Conservation (phyloP, 2,113 vertebrate genomes). For the Caranx ignobilis region DNA sequence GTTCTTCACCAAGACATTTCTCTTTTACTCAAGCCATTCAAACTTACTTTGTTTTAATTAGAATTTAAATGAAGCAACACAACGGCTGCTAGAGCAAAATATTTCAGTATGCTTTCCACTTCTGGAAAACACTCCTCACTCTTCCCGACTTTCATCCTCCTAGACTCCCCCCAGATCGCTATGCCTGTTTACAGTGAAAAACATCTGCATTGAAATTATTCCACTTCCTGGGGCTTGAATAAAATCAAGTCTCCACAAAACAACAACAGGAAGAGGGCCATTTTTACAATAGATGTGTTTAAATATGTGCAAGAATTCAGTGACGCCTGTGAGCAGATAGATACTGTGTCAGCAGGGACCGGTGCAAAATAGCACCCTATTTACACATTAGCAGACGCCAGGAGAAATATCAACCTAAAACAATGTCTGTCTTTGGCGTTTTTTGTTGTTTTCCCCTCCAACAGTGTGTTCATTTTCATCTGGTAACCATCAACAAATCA, state of each 20-base stretch:
- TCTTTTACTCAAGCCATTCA: not conserved
- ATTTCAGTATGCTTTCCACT: slow-evolving; percentile 55
- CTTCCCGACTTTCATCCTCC: slow-evolving; percentile 60
- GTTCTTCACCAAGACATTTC: not conserved
- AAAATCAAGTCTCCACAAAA: slow-evolving; percentile 84
- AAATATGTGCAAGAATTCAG: slow-evolving; percentile 77
- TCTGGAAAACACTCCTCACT: slow-evolving; percentile 63
- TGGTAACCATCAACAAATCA: not conserved
- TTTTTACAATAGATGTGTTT: slow-evolving; percentile 85
- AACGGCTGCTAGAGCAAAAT: slow-evolving; percentile 26
- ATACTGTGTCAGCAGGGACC: slow-evolving; percentile 61
- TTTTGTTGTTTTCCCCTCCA: not conserved
- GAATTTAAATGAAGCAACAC: slow-evolving; percentile 43
- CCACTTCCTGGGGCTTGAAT: slow-evolving; percentile 86
- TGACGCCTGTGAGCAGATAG: slow-evolving; percentile 69
- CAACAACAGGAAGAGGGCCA: slow-evolving; percentile 87
- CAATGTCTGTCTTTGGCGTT: slow-evolving; percentile 17
- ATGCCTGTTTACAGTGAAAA: slow-evolving; percentile 85
- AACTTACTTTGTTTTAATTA: slow-evolving; percentile 40
- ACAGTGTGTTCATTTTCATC: not conserved
- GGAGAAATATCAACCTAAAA: slow-evolving; percentile 34
- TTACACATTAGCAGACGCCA: slow-evolving; percentile 61
- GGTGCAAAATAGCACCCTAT: slow-evolving; percentile 66
- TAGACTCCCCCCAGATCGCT: slow-evolving; percentile 62
- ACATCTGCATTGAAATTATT: slow-evolving; percentile 89